Base-by-base conservation (phyloP, 1,140 invertebrate genomes). In the Drosophila suzukii region DNA sequence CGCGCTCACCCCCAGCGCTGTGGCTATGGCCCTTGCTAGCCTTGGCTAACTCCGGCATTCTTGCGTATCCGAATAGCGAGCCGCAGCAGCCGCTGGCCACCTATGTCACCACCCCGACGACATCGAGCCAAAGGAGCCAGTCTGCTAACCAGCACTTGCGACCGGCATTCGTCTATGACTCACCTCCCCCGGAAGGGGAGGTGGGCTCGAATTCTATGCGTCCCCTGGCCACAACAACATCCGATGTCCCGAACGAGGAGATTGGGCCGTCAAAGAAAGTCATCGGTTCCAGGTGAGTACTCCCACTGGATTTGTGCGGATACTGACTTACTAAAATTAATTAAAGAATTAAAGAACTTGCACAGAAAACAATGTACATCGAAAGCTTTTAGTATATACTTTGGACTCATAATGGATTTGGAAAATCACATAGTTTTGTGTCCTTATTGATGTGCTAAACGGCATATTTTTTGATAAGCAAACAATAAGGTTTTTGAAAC, bases 271-370 rank as follows among this genome's bases (percentile, higher is more conserved):
- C 91, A 79, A 92, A 91, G 77, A 91, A 86, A 90, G 81, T 91
- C 78, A 91, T 91, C 74, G 88, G 84, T 86, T 91, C 91, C 75
- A 92, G 88, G 91, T 92, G 81, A 91, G 91, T 89, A 63, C 84
- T 70, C 68, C 58, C 46, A 36, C 74, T 60, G 50, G 24, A 62
- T 71, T 71, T 38, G 61, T 51, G 47, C 47, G 58, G 38, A 46
- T 80, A 41, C 60, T 58, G 74, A 74, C 59, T 68, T 83, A 50
- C 60, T 43, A 39, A 56, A 10, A 49, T 46, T 44, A 1, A 20
- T 20, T 27, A 27, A 27, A 27, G 3, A 27, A 27, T 27, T 27
- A 27, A 27, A 5, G 27, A 20, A 20, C 2, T 20, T 20, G 20
- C 20, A 20, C 20, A 20, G 20, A 20, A 20, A 20, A 20, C 20